Evolutionary conservation across 2,113 vertebrate genomes (phyloP).

Genomic region (Anser cygnoides): DNA sequence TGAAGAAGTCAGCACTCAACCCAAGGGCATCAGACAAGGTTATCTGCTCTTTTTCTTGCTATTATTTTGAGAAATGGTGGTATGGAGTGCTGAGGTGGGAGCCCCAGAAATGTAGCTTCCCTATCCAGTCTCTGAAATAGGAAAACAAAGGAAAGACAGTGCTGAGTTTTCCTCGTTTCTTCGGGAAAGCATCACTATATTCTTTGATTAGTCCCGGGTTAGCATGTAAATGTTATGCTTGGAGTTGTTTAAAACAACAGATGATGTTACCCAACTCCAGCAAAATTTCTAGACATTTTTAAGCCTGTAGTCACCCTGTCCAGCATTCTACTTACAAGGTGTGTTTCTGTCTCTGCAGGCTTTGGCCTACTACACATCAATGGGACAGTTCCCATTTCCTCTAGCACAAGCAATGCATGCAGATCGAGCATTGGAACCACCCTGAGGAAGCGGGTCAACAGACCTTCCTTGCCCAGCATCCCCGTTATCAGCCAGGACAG

Average conservation of each 20-base stretch:
- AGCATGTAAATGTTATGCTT: background rate
- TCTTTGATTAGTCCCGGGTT: background rate
- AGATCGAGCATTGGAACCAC: background rate
- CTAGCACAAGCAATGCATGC: background rate
- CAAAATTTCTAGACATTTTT: background rate
- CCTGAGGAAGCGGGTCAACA: slow-evolving; percentile 38
- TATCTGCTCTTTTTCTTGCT: background rate
- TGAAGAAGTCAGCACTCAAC: background rate
- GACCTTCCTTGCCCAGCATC: slow-evolving; percentile 41
- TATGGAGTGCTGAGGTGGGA: background rate
- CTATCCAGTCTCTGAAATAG: background rate
- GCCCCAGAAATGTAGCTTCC: background rate
- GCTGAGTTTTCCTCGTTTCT: background rate
- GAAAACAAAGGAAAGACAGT: background rate
- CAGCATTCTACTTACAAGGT: background rate
- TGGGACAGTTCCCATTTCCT: background rate
- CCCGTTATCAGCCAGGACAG: background rate
- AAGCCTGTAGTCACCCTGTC: background rate
- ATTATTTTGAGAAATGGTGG: background rate
- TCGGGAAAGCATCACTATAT: background rate
- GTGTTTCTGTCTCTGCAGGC: background rate
- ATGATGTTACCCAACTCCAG: background rate
- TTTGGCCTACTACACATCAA: background rate
- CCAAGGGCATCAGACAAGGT: background rate
- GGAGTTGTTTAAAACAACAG: background rate